Evolutionary conservation across 64 coral and sea anemone genomes (phyloP).

Genomic region (Stichodactyla helianthus): DNA sequence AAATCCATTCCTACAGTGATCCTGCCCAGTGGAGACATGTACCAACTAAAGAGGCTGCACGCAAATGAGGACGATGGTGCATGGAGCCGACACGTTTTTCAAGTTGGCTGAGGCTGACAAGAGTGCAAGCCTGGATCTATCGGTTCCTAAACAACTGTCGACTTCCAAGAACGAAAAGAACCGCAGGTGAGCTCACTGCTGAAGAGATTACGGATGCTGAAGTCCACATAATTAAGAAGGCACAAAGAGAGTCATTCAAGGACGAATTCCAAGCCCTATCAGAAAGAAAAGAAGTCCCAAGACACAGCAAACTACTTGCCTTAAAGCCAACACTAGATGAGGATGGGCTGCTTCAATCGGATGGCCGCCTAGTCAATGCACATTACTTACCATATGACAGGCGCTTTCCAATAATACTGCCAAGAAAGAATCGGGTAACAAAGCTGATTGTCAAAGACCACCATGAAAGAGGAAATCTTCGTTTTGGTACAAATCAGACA

Average conservation of each 20-base stretch:
- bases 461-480: conserved; percentile 47
- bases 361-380: conserved; percentile 43
- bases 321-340: conserved; percentile 47
- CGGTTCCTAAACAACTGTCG: conserved; percentile 59
- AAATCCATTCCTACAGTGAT: conserved; percentile 42
- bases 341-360: conserved; percentile 44
- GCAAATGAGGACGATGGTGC: no score
- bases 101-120: conserved; percentile 25
- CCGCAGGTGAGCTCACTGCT: conserved; percentile 16
- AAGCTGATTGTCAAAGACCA: conserved; percentile 62
- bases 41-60: no score
- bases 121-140: conserved; percentile 47
- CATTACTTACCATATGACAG: conserved; percentile 43
- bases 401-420: conserved; percentile 50
- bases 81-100: conserved; percentile 32
- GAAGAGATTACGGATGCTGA: conserved; percentile 33
- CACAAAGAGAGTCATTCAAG: conserved; percentile 34
- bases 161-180: conserved; percentile 25
- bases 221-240: conserved; percentile 26
- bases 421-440: conserved; percentile 51
- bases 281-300: conserved; percentile 28
- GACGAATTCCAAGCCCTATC: conserved; percentile 29
- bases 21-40: conserved; percentile 43
- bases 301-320: conserved; percentile 43
- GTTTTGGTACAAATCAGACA: conserved; percentile 52